Evolutionary conservation across 2,113 vertebrate species (phyloP).

Genomic region (Mirounga angustirostris): DNA sequence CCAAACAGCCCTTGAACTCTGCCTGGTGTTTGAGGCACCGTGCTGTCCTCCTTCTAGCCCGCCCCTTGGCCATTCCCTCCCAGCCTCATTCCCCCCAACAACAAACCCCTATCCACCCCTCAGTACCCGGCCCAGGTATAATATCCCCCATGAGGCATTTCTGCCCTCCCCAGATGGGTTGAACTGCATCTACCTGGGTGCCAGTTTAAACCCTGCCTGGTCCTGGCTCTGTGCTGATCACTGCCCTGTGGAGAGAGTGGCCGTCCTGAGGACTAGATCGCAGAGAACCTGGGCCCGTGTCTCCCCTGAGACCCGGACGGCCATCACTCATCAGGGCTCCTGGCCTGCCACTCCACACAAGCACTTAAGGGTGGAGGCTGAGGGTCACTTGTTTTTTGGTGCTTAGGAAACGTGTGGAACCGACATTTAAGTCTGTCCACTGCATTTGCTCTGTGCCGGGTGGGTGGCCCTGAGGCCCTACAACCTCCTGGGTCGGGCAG

Average conservation of each 20-base stretch:
- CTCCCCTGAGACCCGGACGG: neutral
- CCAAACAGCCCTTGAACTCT: neutral
- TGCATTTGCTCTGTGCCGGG: accelerated
- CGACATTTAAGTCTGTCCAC: neutral
- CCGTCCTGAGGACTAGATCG: neutral
- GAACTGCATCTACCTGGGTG: accelerated
- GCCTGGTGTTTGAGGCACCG: neutral
- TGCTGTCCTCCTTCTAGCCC: too few species aligned
- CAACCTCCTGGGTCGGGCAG: neutral
- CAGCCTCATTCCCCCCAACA: neutral
- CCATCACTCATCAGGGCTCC: neutral
- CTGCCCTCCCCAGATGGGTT: neutral
- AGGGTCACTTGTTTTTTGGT: neutral
- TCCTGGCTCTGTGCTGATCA: too few species aligned
- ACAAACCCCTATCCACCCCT: neutral
- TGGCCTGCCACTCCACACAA: neutral
- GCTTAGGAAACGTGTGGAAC: neutral
- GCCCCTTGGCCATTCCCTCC: neutral
- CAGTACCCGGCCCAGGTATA: neutral
- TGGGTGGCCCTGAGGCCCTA: neutral
- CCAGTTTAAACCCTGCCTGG: neutral
- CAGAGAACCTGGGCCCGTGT: neutral
- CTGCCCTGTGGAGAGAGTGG: accelerated
- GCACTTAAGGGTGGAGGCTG: neutral
- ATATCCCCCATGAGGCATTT: neutral